Evolutionary conservation across 2,888 invertebrate species (phyloP), one percentile per base, ranked within the genome.

Genomic region (Metalampra italica): DNA sequence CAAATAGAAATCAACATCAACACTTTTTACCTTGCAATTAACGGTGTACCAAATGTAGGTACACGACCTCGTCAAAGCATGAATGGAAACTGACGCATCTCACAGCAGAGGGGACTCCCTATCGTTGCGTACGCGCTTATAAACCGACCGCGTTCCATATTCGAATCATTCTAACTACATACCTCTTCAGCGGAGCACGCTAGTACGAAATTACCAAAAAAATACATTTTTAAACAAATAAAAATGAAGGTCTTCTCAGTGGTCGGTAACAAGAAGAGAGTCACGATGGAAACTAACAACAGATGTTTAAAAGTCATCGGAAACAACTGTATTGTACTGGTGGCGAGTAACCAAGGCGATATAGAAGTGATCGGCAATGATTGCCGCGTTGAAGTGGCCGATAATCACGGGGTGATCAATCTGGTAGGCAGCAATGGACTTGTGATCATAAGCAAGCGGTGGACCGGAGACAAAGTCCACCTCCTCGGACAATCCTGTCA

Each of bases 291-390:
- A 51, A 68, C 63, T 11, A 88, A 88, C 53, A 71, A 71, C 9
- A 75, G 82, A 0, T 72, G 71, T 7, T 63, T 89, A 13, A 88
- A 83, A 68, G 78, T 89, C 5, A 79, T 89, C 42, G 88, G 88
- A 0, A 89, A 87, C 60, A 75, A 75, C 55, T 88, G 89, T 56
- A 83, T 85, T 43, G 66, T 88, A 29, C 63, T 73, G 34, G 86
- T 89, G 7, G 60, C 73, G 2, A 66, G 57, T 49, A 89, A 89
- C 56, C 75, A 78, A 9, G 89, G 89, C 0, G 78, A 85, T 40
- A 79, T 89, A n/a, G 88, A 89, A 66, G 84, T 89, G 47, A 73
- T 88, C 45, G 89, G 89, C n/a, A 89, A 84, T 57, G 79, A 87
- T 43, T 87, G 88, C 54, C 71, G 76, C 1, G 60, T 89, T 9